Conservation (phyloP, 2,797 vertebrate species). For the Anniella stebbinsi region DNA sequence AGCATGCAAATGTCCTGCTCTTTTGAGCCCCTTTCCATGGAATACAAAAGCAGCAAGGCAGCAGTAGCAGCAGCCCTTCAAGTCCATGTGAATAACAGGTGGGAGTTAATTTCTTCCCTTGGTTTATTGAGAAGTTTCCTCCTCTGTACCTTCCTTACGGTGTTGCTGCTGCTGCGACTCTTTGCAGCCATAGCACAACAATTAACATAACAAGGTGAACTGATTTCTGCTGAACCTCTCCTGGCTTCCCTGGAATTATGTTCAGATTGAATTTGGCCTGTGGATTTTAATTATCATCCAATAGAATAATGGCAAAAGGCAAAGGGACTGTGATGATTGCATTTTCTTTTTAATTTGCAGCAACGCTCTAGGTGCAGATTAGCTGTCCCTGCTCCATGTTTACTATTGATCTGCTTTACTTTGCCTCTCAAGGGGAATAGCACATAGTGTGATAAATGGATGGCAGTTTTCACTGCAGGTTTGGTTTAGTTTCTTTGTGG, state of each 20-base stretch:
- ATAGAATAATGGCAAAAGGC: conserved; percentile 61
- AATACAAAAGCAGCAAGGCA: conserved; percentile 4
- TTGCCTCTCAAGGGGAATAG: conserved; percentile 18
- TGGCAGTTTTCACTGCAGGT: conserved; percentile 30
- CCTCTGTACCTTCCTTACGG: background rate
- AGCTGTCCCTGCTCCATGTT: conserved; percentile 61
- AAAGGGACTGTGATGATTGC: conserved; percentile 66
- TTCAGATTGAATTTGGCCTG: conserved; percentile 32
- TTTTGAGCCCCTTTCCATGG: conserved; percentile 25
- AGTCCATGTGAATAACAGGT: conserved; percentile 1
- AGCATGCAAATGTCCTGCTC: background rate
- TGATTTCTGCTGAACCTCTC: conserved; percentile 31
- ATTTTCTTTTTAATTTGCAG: conserved; percentile 76
- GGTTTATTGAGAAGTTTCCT: background rate
- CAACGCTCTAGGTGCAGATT: conserved; percentile 69
- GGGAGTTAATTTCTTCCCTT: conserved; percentile 29
- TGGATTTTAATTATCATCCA: conserved; percentile 72
- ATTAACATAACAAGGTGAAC: conserved; percentile 41
- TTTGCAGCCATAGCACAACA: conserved; percentile 28
- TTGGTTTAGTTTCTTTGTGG: conserved; percentile 7
- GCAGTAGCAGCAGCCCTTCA: background rate
- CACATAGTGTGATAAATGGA: conserved; percentile 37
- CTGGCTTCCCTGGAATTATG: conserved; percentile 48
- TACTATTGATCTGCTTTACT: conserved; percentile 70
- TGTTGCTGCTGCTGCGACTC: background rate